Conservation (phyloP, 2,888 invertebrate species). For the Tineola bisselliella region DNA sequence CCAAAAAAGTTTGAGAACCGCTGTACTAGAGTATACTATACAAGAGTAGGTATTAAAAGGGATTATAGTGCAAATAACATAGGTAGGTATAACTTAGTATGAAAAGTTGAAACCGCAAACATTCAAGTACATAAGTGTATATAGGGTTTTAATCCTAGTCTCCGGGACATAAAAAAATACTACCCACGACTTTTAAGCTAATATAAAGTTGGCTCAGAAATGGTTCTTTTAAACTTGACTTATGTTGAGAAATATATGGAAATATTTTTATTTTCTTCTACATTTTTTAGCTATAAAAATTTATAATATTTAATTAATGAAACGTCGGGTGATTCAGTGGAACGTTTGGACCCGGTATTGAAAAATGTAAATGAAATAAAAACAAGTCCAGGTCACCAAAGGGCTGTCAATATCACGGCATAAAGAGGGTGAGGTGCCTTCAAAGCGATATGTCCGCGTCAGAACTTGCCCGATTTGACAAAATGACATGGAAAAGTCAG, state of each 20-base stretch:
- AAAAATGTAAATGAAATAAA: too few relatives aligned
- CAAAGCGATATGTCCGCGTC: neutral
- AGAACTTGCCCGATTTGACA: conserved; percentile 12
- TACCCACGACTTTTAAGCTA: neutral
- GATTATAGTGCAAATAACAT: too few relatives aligned
- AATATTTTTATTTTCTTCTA: too few relatives aligned
- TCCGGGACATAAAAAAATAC: neutral
- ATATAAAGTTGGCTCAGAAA: neutral
- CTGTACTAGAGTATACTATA: too few relatives aligned
- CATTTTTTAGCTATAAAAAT: too few relatives aligned
- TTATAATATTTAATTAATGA: neutral
- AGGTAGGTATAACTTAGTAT: too few relatives aligned
- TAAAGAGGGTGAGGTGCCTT: neutral
- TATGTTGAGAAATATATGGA: neutral
- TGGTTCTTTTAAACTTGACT: neutral
- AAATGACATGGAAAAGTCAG: conserved; percentile 40
- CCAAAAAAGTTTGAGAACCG: too few relatives aligned
- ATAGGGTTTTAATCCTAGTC: neutral
- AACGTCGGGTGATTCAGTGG: too few relatives aligned
- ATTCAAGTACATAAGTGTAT: neutral
- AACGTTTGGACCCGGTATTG: too few relatives aligned
- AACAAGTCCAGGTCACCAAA: neutral
- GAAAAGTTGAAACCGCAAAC: too few relatives aligned
- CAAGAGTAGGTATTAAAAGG: too few relatives aligned
- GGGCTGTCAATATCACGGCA: neutral